These are phyloP conservation scores for Zeugodacus cucurbitae DNA, from an alignment of 1,140 invertebrate species.

Conservation along the genomic window DNA sequence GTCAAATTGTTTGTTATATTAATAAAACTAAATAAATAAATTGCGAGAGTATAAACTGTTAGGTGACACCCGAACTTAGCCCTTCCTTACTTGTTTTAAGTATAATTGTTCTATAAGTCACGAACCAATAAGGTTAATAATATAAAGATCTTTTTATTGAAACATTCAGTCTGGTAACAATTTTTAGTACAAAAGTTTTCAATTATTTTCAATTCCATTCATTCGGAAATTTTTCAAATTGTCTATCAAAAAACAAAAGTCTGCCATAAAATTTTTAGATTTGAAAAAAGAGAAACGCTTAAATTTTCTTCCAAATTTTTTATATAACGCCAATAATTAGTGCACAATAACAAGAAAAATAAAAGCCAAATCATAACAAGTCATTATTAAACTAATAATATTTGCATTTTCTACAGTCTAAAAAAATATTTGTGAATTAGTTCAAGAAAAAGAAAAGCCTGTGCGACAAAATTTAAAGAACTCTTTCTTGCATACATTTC, in stretches of 20 bases:
- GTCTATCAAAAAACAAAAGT: not conserved
- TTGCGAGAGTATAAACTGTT: too few species aligned
- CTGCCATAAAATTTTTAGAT: not conserved
- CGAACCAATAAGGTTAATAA: too few species aligned
- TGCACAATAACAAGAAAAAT: not conserved
- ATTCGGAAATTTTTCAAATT: not conserved
- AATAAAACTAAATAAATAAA: too few species aligned
- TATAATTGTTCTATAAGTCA: too few species aligned
- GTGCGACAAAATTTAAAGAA: not conserved
- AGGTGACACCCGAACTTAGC: too few species aligned
- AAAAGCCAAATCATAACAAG: not conserved
- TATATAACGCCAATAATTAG: not conserved
- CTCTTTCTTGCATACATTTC: not conserved
- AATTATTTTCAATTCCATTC: not conserved
- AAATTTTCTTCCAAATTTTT: slow-evolving; percentile 30
- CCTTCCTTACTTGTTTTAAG: too few species aligned
- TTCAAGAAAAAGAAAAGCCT: not conserved
- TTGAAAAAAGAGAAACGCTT: not conserved
- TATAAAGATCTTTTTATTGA: too few species aligned
- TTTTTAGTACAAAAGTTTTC: not conserved
- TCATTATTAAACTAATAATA: too few species aligned
- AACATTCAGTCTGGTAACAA: not conserved
- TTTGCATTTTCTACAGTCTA: too few species aligned
- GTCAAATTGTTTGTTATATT: too few species aligned
- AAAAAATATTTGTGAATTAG: too few species aligned